A percentile compares a stretch with the other conserved stretches of the same genome.
phyloP scores from a whole-genome alignment of 2,113 vertebrate species.

The Myotis brandtii region DNA sequence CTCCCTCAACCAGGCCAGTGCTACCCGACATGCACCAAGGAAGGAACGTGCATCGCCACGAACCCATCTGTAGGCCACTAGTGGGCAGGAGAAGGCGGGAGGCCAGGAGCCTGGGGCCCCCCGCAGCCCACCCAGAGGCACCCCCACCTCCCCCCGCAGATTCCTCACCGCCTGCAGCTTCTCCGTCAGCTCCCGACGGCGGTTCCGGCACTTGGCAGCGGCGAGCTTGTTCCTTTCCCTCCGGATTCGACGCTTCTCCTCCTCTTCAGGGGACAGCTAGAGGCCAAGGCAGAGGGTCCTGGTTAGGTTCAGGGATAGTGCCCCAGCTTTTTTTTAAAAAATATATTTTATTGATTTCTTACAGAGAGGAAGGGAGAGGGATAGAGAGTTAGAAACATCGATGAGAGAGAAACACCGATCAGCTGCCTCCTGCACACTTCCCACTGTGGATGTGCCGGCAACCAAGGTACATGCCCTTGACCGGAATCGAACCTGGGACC shows the following conservation, averaged over 20 bases:
- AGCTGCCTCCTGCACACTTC: too few relatives aligned
- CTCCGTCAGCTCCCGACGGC: constrained; percentile 97
- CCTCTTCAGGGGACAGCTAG: constrained; percentile 98
- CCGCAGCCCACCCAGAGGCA: not conserved
- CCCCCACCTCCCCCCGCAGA: not conserved
- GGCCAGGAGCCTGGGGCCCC: not conserved
- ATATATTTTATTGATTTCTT: too few relatives aligned
- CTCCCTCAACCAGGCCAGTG: not conserved
- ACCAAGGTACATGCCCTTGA: too few relatives aligned
- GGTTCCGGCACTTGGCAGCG: constrained; percentile 98
- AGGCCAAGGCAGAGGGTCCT: not conserved
- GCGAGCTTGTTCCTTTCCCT: constrained; percentile 99
- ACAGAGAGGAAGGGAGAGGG: too few relatives aligned
- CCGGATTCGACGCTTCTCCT: constrained; percentile 97
- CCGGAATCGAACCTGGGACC: too few relatives aligned
- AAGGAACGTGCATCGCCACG: not conserved
- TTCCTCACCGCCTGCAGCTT: constrained; percentile 97
- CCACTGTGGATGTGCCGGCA: too few relatives aligned
- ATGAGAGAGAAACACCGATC: too few relatives aligned
- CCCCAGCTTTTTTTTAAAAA: not conserved
- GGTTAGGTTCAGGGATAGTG: not conserved
- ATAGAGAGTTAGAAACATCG: too few relatives aligned
- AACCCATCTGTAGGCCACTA: rapidly evolving
- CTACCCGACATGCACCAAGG: not conserved
- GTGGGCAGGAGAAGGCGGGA: not conserved